These are phyloP conservation scores for Hymenopus coronatus DNA, from an alignment of 2,888 invertebrate genomes.

Conservation along the genomic window DNA sequence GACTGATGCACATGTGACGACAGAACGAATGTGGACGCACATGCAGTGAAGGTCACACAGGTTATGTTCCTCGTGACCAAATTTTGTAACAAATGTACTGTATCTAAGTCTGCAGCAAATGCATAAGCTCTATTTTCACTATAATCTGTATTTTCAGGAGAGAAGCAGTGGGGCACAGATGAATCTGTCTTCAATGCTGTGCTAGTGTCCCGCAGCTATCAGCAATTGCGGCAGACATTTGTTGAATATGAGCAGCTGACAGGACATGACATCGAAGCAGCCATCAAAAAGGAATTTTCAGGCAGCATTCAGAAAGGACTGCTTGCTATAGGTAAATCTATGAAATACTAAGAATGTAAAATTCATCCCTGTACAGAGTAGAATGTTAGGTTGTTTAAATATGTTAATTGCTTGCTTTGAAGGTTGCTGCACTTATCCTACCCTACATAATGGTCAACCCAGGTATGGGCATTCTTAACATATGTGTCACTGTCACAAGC, in stretches of 20 bases:
- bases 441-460: no score
- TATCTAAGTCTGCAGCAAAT: no score
- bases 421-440: no score
- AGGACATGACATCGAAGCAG: slow-evolving; percentile 78
- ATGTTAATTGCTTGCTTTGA: background rate
- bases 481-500: no score
- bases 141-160: slow-evolving; percentile 41
- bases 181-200: slow-evolving; percentile 85
- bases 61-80: no score
- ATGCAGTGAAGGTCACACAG: no score
- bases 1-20: no score
- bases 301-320: slow-evolving; percentile 83
- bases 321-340: slow-evolving; percentile 74
- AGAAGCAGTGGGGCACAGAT: slow-evolving; percentile 84
- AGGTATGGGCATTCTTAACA: no score
- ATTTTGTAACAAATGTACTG: no score
- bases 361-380: background rate
- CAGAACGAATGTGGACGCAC: no score
- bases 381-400: background rate
- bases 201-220: slow-evolving; percentile 82
- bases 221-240: slow-evolving; percentile 81
- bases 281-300: slow-evolving; percentile 86
- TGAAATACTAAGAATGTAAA: background rate
- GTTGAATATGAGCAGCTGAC: slow-evolving; percentile 78
- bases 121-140: no score